Percentiles rank a stretch among this genome's conserved stretches.
These are phyloP conservation scores for Sinotaia quadrata DNA, from an alignment of 2,888 invertebrate genomes.

Conservation along the genomic window DNA sequence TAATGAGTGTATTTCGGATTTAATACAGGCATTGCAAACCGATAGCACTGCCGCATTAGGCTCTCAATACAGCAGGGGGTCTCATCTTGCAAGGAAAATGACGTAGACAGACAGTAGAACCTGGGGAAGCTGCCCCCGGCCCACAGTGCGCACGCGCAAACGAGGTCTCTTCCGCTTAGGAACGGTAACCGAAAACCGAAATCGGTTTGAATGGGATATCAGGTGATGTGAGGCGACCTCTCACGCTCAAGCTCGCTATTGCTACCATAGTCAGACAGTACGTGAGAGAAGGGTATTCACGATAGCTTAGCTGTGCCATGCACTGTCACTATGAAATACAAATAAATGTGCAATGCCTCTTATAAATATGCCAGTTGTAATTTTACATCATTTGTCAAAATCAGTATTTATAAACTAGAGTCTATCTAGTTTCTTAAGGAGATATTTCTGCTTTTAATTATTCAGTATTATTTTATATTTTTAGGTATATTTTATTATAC, in stretches of 20 bases:
- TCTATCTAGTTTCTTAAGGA: too few relatives aligned
- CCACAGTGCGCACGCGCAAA: constrained; percentile 11
- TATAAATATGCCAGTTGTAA: too few relatives aligned
- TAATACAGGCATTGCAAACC: background rate
- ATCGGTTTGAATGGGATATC: constrained; percentile 27
- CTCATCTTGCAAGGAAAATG: constrained; percentile 13
- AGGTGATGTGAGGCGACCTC: constrained; percentile 7
- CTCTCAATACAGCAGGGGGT: constrained; percentile 3
- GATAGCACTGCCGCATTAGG: constrained; percentile 3
- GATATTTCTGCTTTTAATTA: too few relatives aligned
- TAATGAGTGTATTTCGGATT: constrained; percentile 26
- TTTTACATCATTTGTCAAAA: too few relatives aligned
- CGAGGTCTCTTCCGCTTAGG: background rate
- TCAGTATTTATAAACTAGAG: too few relatives aligned
- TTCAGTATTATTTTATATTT: too few relatives aligned
- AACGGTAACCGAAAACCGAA: constrained; percentile 22
- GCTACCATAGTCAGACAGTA: background rate
- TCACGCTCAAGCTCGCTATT: background rate
- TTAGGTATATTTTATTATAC: too few relatives aligned
- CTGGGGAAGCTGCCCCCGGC: background rate
- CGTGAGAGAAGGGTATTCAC: background rate
- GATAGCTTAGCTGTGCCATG: background rate
- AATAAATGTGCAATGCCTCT: too few relatives aligned
- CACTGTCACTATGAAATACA: too few relatives aligned
- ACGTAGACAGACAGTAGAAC: constrained; percentile 1